A percentile compares a stretch with the other conserved stretches of the same genome.
These are phyloP conservation scores for Echeneis naucrates DNA, from an alignment of 2,797 vertebrate species.

Conservation along the genomic window DNA sequence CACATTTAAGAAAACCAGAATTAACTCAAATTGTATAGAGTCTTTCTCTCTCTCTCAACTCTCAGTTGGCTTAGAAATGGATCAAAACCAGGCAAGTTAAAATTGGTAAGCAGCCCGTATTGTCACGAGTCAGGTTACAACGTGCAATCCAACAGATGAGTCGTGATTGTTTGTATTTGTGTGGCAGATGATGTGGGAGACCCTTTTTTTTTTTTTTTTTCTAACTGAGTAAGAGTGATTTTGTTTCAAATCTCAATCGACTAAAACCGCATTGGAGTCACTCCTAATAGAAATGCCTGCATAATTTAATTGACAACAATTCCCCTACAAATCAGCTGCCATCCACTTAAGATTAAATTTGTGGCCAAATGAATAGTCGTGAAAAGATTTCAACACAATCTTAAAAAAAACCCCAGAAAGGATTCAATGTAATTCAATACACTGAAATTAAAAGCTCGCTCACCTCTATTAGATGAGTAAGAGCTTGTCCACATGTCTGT, in stretches of 20 bases:
- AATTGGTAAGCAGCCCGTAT: conserved; percentile 1
- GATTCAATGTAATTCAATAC: conserved; percentile 36
- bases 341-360: conserved; percentile 52
- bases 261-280: conserved; percentile 31
- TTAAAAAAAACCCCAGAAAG: conserved; percentile 37
- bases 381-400: conserved; percentile 50
- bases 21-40: neutral
- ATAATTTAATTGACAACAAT: conserved; percentile 48
- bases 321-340: conserved; percentile 20
- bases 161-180: conserved; percentile 24
- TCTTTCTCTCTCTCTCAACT: no score
- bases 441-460: conserved; percentile 50
- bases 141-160: conserved; percentile 9
- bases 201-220: neutral
- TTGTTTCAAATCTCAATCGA: conserved; percentile 32
- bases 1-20: neutral
- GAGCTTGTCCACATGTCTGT: conserved; percentile 13
- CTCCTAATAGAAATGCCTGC: conserved; percentile 12
- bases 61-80: neutral
- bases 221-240: conserved; percentile 19
- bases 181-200: conserved; percentile 8
- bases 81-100: neutral
- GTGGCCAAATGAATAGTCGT: conserved; percentile 34
- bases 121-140: conserved; percentile 17
- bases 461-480: conserved; percentile 5